A percentile compares a stretch with the other conserved stretches of the same genome.
phyloP scores from a whole-genome alignment of 2,888 invertebrate genomes.

The Eupithecia subumbrata region DNA sequence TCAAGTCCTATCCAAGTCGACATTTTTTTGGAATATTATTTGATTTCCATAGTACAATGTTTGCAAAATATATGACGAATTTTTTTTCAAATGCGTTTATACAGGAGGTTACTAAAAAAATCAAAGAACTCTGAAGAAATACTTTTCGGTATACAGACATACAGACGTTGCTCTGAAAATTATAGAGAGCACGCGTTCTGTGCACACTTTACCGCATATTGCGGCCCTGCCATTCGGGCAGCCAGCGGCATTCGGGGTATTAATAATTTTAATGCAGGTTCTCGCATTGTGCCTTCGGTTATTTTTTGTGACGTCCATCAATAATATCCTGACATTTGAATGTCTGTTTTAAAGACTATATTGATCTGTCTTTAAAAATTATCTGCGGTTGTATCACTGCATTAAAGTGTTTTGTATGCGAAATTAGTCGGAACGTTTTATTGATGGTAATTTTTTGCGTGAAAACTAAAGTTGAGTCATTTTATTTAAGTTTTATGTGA shows the following conservation, averaged over 20 bases:
- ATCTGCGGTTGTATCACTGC: constrained; percentile 65
- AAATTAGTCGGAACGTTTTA: constrained; percentile 60
- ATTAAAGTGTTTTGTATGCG: constrained; percentile 62
- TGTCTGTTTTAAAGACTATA: constrained; percentile 74
- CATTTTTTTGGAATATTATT: too few relatives aligned
- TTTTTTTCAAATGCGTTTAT: background rate
- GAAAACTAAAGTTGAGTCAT: constrained; percentile 16
- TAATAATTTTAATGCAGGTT: constrained; percentile 81
- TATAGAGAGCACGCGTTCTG: constrained; percentile 44
- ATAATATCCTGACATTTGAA: constrained; percentile 80
- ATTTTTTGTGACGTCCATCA: constrained; percentile 77
- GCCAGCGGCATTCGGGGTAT: constrained; percentile 65
- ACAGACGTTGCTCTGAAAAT: background rate
- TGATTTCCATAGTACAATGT: background rate
- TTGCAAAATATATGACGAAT: background rate
- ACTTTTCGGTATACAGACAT: background rate
- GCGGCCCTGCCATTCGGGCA: constrained; percentile 31
- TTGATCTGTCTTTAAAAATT: constrained; percentile 68
- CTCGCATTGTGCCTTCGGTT: constrained; percentile 73
- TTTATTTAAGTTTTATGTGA: background rate
- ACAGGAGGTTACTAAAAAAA: background rate
- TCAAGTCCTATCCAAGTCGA: too few relatives aligned
- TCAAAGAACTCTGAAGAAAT: background rate
- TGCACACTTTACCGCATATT: constrained; percentile 59
- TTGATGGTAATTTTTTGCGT: constrained; percentile 48